A percentile compares a stretch with the other conserved stretches of the same genome.
Evolutionary conservation across 2,797 vertebrate species (phyloP).

Genomic region (Stomatorhinus walkeri): DNA sequence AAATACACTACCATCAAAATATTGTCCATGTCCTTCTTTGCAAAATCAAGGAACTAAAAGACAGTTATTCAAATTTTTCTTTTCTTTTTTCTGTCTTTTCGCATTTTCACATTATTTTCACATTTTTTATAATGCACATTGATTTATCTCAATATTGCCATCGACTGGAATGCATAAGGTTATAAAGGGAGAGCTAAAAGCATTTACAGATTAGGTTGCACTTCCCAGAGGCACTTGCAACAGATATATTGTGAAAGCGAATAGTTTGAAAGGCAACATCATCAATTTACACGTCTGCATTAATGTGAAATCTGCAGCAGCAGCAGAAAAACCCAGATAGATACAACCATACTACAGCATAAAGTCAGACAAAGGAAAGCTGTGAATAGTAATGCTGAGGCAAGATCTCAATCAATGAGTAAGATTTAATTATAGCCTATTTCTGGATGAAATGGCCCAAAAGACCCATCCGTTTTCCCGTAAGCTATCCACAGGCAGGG

Average conservation of each 20-base stretch:
- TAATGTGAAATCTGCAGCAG: not conserved
- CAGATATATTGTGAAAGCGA: not conserved
- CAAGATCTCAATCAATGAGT: not conserved
- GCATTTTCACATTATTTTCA: not conserved
- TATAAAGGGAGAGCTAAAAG: constrained; percentile 40
- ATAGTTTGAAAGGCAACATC: not conserved
- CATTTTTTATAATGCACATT: not conserved
- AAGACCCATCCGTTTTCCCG: not conserved
- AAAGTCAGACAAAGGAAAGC: not conserved
- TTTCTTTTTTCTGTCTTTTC: not conserved
- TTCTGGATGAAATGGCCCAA: not conserved
- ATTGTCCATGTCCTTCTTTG: not conserved
- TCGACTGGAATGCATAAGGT: constrained; percentile 15
- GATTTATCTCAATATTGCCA: not conserved
- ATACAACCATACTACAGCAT: not conserved
- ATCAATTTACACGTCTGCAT: not conserved
- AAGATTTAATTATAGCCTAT: not conserved
- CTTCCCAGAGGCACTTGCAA: not conserved
- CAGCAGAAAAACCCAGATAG: not conserved
- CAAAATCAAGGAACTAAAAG: not conserved
- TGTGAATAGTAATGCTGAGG: not conserved
- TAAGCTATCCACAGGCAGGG: not conserved
- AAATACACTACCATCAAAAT: not conserved
- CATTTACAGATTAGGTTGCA: constrained; percentile 25
- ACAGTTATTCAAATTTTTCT: not conserved